Conservation (phyloP, 2,888 invertebrate species). For the Plebejus argus region DNA sequence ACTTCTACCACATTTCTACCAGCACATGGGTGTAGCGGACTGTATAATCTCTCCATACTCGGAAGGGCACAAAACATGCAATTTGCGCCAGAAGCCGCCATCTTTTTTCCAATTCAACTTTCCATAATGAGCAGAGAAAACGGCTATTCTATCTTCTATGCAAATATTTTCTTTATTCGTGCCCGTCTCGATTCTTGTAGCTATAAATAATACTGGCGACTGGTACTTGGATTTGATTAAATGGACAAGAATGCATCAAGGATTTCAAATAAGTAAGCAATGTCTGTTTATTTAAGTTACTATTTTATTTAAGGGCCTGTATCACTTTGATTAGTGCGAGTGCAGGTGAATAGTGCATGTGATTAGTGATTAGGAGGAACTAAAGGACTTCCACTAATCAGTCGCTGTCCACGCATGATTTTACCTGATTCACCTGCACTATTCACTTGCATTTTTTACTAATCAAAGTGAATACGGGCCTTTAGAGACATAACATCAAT, state of each 20-base stretch:
- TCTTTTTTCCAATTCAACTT: conserved; percentile 50
- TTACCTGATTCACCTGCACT: no score
- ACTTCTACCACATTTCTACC: background rate
- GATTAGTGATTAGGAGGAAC: no score
- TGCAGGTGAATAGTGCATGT: no score
- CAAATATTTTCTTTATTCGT: conserved; percentile 66
- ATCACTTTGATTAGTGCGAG: no score
- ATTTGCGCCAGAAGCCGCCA: conserved; percentile 56
- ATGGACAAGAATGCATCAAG: background rate
- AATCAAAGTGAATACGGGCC: no score
- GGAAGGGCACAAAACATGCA: conserved; percentile 65
- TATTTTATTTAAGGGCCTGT: no score
- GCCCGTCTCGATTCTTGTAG: conserved; percentile 2
- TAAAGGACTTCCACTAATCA: no score
- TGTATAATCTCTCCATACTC: conserved; percentile 49
- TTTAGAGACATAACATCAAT: no score
- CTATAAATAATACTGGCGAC: conserved; percentile 27
- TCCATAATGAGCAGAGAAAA: conserved; percentile 73
- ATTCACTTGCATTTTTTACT: no score
- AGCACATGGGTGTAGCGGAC: conserved; percentile 4
- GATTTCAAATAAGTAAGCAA: background rate
- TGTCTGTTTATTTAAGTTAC: background rate
- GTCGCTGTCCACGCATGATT: no score
- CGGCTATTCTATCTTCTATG: conserved; percentile 62
- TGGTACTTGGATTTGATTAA: background rate